Conservation (phyloP, 2,888 invertebrate species). For the Gymnocheta viridis region DNA sequence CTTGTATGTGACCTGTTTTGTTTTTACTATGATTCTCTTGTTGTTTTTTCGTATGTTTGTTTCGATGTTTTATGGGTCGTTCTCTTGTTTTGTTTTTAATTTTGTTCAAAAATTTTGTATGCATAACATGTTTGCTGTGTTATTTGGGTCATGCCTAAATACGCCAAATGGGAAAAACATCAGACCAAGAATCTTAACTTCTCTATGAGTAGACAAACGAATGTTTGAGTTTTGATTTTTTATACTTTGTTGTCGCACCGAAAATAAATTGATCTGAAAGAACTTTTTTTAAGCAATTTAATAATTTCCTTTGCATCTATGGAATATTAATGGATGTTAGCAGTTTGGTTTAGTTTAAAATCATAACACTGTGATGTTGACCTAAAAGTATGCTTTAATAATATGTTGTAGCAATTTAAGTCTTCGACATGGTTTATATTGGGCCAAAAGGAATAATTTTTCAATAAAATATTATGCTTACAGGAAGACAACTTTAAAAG, state of each 20-base stretch:
- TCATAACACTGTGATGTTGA: slow-evolving; percentile 1
- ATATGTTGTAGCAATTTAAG: background rate
- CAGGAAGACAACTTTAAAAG: no score
- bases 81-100: background rate
- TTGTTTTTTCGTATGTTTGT: slow-evolving; percentile 15
- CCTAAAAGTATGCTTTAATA: slow-evolving; percentile 27
- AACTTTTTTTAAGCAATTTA: slow-evolving; percentile 65
- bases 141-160: slow-evolving; percentile 55
- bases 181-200: slow-evolving; percentile 47
- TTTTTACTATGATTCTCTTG: background rate
- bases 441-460: background rate
- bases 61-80: slow-evolving; percentile 34
- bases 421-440: background rate
- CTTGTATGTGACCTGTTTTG: slow-evolving; percentile 61
- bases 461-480: no score
- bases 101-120: slow-evolving; percentile 57
- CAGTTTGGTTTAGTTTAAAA: background rate
- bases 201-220: slow-evolving; percentile 16
- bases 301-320: slow-evolving; percentile 57
- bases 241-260: background rate
- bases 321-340: slow-evolving; percentile 57
- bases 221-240: slow-evolving; percentile 32
- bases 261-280: slow-evolving; percentile 53
- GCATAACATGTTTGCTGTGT: slow-evolving; percentile 65
- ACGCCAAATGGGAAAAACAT: slow-evolving; percentile 19